phyloP scores from a whole-genome alignment of 2,113 vertebrate genomes.

The Proteles cristata region DNA sequence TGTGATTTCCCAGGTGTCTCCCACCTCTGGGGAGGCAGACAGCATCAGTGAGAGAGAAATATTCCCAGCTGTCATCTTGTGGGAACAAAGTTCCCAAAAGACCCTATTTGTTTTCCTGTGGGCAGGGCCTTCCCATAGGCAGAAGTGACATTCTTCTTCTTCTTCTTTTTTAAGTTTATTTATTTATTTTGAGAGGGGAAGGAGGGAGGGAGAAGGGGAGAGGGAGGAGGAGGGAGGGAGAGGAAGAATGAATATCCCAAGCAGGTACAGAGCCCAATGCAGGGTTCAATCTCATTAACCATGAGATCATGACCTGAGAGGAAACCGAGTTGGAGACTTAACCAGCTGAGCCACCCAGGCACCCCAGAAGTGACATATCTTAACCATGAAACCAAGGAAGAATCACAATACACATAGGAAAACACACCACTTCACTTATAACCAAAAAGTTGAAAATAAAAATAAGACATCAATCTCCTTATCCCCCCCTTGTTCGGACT shows the following conservation, averaged over 20 bases:
- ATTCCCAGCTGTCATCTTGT: background rate
- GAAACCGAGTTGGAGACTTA: no score
- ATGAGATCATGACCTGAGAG: no score
- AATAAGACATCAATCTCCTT: background rate
- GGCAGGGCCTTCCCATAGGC: background rate
- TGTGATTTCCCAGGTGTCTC: background rate
- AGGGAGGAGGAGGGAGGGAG: no score
- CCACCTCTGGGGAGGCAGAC: background rate
- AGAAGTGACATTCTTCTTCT: background rate
- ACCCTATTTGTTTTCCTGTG: background rate
- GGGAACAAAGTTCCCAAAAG: background rate
- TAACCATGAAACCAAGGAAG: background rate
- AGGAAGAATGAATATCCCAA: no score
- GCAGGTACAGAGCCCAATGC: no score
- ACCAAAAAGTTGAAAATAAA: background rate
- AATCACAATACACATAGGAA: background rate
- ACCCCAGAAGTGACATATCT: background rate
- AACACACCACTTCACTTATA: background rate
- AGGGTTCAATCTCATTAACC: no score
- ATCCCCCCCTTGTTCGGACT: fast-evolving
- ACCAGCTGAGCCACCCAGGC: no score
- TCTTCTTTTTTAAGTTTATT: no score
- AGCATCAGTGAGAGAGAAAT: background rate
- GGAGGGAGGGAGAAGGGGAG: no score
- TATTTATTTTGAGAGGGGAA: no score